phyloP scores from a whole-genome alignment of 2,888 invertebrate species.

The Ormia ochracea region DNA sequence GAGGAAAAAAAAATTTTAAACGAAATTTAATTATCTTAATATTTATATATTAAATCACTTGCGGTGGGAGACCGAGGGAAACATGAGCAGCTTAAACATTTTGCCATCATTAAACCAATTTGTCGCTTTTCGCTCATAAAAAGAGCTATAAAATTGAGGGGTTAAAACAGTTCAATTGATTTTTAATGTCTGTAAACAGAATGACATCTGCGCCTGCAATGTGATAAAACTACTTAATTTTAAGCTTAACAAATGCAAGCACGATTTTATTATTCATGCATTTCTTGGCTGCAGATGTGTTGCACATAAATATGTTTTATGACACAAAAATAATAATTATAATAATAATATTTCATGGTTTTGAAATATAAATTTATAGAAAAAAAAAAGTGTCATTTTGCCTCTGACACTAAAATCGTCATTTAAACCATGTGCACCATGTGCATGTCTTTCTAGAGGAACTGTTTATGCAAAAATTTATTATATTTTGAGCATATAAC shows the following conservation, averaged over 20 bases:
- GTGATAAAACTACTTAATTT: background rate
- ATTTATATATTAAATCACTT: constrained; percentile 25
- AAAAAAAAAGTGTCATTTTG: too few species aligned
- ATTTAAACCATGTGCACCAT: too few species aligned
- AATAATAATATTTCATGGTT: background rate
- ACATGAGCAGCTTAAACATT: background rate
- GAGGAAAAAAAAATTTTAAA: constrained; percentile 33
- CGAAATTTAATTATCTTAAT: constrained; percentile 40
- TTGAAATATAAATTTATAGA: background rate
- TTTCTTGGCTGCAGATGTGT: background rate
- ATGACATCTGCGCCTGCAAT: background rate
- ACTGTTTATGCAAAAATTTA: too few species aligned
- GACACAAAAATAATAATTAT: background rate
- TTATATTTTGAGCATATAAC: too few species aligned
- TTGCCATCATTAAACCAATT: constrained; percentile 13
- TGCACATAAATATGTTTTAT: background rate
- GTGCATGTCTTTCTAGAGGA: too few species aligned
- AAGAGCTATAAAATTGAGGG: background rate
- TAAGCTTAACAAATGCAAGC: background rate
- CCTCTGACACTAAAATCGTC: too few species aligned
- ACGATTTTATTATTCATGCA: background rate
- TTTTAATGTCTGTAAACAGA: constrained; percentile 6
- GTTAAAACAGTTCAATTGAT: constrained; percentile 18
- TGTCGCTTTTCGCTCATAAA: background rate
- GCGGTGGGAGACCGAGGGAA: background rate